Percentiles rank a stretch among this genome's conserved stretches.
Evolutionary conservation across 1,140 invertebrate genomes (phyloP).

Genomic region (Venustaconcha ellipsiformis): DNA sequence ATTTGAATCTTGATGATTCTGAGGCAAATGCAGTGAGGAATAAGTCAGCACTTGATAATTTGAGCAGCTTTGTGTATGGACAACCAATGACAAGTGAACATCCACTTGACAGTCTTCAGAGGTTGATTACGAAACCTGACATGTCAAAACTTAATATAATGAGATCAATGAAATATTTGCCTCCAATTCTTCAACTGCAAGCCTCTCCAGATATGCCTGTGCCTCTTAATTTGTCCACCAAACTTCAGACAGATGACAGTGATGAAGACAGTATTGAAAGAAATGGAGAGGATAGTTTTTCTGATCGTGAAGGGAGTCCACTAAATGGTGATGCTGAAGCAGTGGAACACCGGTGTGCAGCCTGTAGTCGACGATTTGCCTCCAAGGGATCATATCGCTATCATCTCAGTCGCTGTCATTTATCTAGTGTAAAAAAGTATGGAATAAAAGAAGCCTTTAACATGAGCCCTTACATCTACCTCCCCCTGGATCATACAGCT

Average conservation of each 20-base stretch:
- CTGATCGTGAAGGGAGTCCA: slow-evolving; percentile 43
- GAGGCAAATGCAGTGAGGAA: slow-evolving; percentile 25
- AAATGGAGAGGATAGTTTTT: slow-evolving; percentile 37
- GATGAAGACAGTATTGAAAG: slow-evolving; percentile 32
- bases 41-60: slow-evolving; percentile 58
- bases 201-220: slow-evolving; percentile 27
- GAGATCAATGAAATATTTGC: slow-evolving; percentile 31
- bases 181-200: slow-evolving; percentile 24
- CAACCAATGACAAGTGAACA: slow-evolving; percentile 65
- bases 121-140: slow-evolving; percentile 94
- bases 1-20: slow-evolving; percentile 44
- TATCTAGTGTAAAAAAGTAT: slow-evolving; percentile 69
- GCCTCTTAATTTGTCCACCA: slow-evolving; percentile 56
- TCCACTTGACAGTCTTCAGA: slow-evolving; percentile 92
- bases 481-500: slow-evolving; percentile 64
- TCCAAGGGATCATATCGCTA: slow-evolving; percentile 97
- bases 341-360: slow-evolving; percentile 82
- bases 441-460: slow-evolving; percentile 88
- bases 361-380: slow-evolving; percentile 96
- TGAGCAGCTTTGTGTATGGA: slow-evolving; percentile 64
- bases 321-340: slow-evolving; percentile 46
- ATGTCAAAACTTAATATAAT: slow-evolving; percentile 69
- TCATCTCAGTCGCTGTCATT: slow-evolving; percentile 96
- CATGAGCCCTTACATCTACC: slow-evolving; percentile 64
- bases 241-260: slow-evolving; percentile 40